These are phyloP conservation scores for Bimastos eiseni DNA, from an alignment of 2,888 invertebrate species.

Conservation along the genomic window DNA sequence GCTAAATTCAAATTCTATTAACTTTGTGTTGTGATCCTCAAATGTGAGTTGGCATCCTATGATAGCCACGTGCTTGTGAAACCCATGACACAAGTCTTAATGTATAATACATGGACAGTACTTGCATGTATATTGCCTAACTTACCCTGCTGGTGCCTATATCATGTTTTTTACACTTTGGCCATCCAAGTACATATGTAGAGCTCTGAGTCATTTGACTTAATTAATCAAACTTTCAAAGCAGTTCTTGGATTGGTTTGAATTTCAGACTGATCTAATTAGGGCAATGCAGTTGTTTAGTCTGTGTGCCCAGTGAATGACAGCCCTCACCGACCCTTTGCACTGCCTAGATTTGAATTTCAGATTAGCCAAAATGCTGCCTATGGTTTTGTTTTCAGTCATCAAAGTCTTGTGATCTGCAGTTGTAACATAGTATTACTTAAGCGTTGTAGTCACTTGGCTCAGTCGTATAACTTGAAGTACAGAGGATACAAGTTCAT, in stretches of 20 bases:
- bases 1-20: too few species aligned
- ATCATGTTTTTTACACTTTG: background rate
- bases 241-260: background rate
- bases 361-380: background rate
- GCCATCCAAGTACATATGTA: background rate
- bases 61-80: background rate
- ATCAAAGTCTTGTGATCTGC: background rate
- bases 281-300: background rate
- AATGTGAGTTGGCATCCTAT: background rate
- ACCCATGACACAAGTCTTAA: background rate
- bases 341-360: background rate
- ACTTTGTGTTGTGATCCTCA: too few species aligned
- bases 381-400: background rate
- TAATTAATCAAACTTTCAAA: constrained; percentile 20
- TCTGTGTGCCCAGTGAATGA: background rate
- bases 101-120: background rate
- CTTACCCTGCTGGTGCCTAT: background rate
- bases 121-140: background rate
- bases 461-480: background rate
- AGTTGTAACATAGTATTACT: background rate
- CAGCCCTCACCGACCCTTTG: background rate
- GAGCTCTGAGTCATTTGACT: background rate
- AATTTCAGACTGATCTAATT: constrained; percentile 9
- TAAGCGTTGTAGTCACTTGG: background rate
- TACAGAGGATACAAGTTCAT: background rate